Evolutionary conservation across 2,888 invertebrate species (phyloP).

Genomic region (Stomorhina lunata): DNA sequence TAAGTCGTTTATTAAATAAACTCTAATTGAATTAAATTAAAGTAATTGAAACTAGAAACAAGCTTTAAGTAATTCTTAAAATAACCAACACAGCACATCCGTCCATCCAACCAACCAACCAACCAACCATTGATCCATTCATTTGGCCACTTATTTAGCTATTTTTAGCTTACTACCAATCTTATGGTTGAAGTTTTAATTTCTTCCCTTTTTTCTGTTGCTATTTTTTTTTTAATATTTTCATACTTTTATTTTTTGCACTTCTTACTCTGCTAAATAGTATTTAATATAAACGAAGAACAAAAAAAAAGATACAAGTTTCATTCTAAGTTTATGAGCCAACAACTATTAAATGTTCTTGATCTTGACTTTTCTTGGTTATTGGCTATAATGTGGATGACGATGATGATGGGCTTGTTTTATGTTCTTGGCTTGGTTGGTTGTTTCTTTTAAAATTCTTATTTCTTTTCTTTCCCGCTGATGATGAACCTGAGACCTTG

Average conservation of each 20-base stretch:
- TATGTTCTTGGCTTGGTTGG: constrained; percentile 1
- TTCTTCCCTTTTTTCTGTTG: not conserved
- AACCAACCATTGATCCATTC: too few species aligned
- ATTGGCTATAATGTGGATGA: not conserved
- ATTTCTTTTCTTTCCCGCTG: constrained; percentile 45
- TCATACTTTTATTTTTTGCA: not conserved
- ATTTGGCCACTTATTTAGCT: constrained; percentile 49
- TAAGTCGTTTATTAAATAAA: constrained; percentile 5
- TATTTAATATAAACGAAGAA: constrained; percentile 11
- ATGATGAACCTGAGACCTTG: constrained; percentile 79
- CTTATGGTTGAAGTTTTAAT: constrained; percentile 25
- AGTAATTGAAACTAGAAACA: constrained; percentile 34
- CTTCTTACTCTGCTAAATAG: constrained; percentile 37
- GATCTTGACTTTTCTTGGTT: constrained; percentile 22
- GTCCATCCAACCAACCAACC: too few species aligned
- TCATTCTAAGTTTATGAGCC: constrained; percentile 48
- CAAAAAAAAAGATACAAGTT: constrained; percentile 37
- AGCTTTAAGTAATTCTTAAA: constrained; percentile 20
- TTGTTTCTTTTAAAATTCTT: constrained; percentile 1
- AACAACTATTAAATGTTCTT: constrained; percentile 33
- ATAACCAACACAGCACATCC: not conserved
- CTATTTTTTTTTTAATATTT: not conserved
- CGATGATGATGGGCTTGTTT: not conserved
- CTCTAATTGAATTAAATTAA: constrained; percentile 46
- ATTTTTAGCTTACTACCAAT: constrained; percentile 52